Evolutionary conservation across 2,888 invertebrate species (phyloP).

Genomic region (Agonopterix subpropinquella): DNA sequence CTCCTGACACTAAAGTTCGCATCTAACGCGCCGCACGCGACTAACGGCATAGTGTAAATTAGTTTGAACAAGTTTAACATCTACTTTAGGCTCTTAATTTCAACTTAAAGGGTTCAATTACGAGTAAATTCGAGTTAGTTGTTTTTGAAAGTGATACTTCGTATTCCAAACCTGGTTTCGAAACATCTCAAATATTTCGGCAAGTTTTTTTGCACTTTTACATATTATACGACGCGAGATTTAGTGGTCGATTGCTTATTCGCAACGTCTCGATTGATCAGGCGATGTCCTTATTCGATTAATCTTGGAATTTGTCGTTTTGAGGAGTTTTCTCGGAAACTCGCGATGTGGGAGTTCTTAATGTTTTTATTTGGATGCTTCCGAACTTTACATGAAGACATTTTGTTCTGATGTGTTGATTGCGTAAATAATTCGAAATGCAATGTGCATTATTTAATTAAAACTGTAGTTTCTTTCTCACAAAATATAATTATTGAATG

Average conservation of each 20-base stretch:
- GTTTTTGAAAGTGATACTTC: background rate
- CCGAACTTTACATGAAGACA: slow-evolving; percentile 53
- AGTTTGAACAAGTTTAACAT: background rate
- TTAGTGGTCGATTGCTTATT: slow-evolving; percentile 30
- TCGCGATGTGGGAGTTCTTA: slow-evolving; percentile 58
- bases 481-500: background rate
- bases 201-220: background rate
- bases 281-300: slow-evolving; percentile 50
- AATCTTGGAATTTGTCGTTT: slow-evolving; percentile 56
- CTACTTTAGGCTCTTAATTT: background rate
- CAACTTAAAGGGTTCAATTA: no score
- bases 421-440: slow-evolving; percentile 36
- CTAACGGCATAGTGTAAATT: slow-evolving; percentile 4
- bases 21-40: slow-evolving; percentile 14
- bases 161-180: background rate
- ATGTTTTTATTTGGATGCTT: slow-evolving; percentile 40
- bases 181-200: background rate
- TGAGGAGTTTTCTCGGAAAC: slow-evolving; percentile 58
- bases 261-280: slow-evolving; percentile 36
- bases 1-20: slow-evolving; percentile 33
- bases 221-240: background rate
- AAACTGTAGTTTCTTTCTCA: no score
- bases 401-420: slow-evolving; percentile 51
- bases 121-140: background rate
- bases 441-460: background rate